These are phyloP conservation scores for Herpetotheres cachinnans DNA, from an alignment of 2,113 vertebrate species.

Conservation along the genomic window DNA sequence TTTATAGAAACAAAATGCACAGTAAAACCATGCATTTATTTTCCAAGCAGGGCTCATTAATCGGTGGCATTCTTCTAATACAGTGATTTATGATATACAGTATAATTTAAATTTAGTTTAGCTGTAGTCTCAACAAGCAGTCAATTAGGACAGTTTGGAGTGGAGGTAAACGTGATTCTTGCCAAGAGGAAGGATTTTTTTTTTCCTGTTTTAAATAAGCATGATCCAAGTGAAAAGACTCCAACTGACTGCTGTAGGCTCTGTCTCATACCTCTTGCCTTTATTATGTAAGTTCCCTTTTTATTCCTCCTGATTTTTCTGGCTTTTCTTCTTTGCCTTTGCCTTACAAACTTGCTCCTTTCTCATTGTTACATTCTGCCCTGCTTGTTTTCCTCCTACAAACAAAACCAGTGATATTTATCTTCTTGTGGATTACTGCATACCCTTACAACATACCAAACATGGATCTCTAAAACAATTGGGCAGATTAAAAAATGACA, in stretches of 20 bases:
- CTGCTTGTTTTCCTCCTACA: not conserved
- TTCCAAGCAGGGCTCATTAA: not conserved
- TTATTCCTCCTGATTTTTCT: not conserved
- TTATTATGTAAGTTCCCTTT: not conserved
- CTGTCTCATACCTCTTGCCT: not conserved
- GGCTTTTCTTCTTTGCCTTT: not conserved
- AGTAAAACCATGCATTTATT: not conserved
- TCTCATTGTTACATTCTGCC: not conserved
- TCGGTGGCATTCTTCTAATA: not conserved
- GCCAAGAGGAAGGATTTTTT: not conserved
- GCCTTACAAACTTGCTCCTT: not conserved
- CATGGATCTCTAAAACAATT: not conserved
- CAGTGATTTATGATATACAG: not conserved
- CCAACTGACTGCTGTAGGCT: not conserved
- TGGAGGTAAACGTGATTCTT: not conserved
- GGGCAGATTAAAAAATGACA: not conserved
- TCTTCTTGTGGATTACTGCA: not conserved
- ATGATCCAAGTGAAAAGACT: not conserved
- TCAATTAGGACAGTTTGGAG: not conserved
- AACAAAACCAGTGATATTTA: not conserved
- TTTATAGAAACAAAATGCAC: conserved; percentile 4
- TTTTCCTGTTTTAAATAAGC: not conserved
- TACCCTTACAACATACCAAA: not conserved
- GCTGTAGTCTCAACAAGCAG: not conserved
- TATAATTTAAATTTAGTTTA: not conserved